Percentiles rank a stretch among this genome's conserved stretches.
Conservation (phyloP, 2,888 invertebrate genomes). For the Drosophila percnosoma region DNA sequence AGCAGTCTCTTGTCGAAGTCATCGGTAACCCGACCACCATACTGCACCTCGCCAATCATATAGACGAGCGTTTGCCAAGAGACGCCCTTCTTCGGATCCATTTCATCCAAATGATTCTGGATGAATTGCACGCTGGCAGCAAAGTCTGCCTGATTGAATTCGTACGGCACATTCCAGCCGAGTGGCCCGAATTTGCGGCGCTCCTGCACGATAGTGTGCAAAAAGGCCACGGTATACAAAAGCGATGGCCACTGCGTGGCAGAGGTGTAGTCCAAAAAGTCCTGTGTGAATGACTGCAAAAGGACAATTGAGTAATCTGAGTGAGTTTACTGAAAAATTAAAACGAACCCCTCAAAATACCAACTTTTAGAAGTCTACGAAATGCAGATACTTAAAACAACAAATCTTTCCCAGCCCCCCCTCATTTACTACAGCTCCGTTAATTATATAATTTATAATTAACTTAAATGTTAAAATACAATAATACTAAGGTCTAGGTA, state of each 20-base stretch:
- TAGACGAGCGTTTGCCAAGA: slow-evolving; percentile 99
- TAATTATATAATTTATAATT: background rate
- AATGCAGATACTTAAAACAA: background rate
- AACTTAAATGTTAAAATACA: background rate
- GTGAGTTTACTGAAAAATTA: background rate
- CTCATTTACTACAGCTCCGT: background rate
- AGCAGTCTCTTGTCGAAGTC: slow-evolving; percentile 97
- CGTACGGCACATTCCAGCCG: slow-evolving; percentile 98
- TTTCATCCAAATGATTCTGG: slow-evolving; percentile 98
- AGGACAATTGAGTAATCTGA: background rate
- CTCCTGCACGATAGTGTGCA: slow-evolving; percentile 98
- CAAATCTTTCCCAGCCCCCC: background rate
- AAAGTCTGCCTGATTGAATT: slow-evolving; percentile 97
- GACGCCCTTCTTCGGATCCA: slow-evolving; percentile 98
- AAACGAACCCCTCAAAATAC: background rate
- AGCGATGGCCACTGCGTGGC: slow-evolving; percentile 97
- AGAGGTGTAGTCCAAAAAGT: slow-evolving; percentile 95
- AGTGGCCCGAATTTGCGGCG: slow-evolving; percentile 97
- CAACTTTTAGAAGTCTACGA: background rate
- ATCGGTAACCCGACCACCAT: slow-evolving; percentile 97
- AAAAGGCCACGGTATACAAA: slow-evolving; percentile 96
- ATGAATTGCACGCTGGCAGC: slow-evolving; percentile 97
- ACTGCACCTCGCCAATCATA: slow-evolving; percentile 96
- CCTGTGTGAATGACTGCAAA: slow-evolving; percentile 87
- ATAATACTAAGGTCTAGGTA: background rate